A percentile compares a stretch with the other conserved stretches of the same genome.
Conservation (phyloP, 2,888 invertebrate genomes). For the Alsophila aescularia region DNA sequence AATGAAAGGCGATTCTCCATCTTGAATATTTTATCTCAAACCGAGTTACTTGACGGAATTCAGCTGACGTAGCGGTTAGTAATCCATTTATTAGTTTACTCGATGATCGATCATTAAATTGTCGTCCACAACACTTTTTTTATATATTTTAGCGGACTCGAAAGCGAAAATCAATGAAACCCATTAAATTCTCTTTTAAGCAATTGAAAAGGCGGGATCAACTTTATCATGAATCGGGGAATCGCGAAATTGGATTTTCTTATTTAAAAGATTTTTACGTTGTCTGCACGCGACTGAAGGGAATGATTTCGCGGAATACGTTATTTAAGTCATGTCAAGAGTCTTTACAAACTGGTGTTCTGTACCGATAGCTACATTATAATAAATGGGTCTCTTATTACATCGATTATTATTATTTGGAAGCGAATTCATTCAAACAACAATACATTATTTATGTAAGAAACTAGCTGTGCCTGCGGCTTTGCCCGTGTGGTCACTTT, state of each 20-base stretch:
- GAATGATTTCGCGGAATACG: slow-evolving; percentile 25
- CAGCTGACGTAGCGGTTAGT: slow-evolving; percentile 6
- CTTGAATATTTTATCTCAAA: slow-evolving; percentile 22
- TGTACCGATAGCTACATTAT: background rate
- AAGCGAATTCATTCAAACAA: background rate
- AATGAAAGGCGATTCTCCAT: slow-evolving; percentile 22
- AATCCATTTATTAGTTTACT: slow-evolving; percentile 11
- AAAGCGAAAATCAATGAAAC: slow-evolving; percentile 41
- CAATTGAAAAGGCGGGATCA: slow-evolving; percentile 47
- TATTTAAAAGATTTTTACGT: slow-evolving; percentile 40
- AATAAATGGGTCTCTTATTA: too few species aligned
- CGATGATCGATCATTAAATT: slow-evolving; percentile 10
- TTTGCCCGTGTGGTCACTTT: too few species aligned
- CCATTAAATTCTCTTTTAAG: slow-evolving; percentile 39
- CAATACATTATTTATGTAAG: background rate
- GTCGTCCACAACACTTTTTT: slow-evolving; percentile 11
- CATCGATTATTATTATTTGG: too few species aligned
- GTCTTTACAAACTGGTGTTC: background rate
- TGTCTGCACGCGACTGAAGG: slow-evolving; percentile 37
- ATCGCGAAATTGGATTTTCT: slow-evolving; percentile 51
- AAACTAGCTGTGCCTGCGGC: background rate
- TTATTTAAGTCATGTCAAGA: background rate
- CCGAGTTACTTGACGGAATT: slow-evolving; percentile 1
- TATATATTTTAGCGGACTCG: slow-evolving; percentile 22
- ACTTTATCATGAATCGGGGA: slow-evolving; percentile 46